A percentile compares a stretch with the other conserved stretches of the same genome.
phyloP scores from a whole-genome alignment of 2,888 invertebrate species.

The Horisme vitalbata region DNA sequence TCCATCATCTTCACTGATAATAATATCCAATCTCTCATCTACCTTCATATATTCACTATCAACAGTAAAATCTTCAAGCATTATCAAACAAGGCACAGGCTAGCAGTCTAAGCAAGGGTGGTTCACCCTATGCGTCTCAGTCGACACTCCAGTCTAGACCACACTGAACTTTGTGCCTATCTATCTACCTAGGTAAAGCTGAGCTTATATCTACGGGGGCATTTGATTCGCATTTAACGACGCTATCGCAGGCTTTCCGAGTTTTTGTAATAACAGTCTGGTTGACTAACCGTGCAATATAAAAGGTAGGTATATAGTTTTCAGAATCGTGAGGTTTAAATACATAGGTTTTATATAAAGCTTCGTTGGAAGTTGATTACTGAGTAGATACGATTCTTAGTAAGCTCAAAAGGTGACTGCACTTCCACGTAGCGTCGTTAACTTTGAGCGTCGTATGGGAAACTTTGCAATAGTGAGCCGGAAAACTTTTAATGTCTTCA shows the following conservation, averaged over 20 bases:
- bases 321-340: slow-evolving; percentile 9
- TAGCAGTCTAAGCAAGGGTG: slow-evolving; percentile 17
- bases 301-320: slow-evolving; percentile 12
- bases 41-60: slow-evolving; percentile 17
- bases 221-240: slow-evolving; percentile 30
- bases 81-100: slow-evolving; percentile 10
- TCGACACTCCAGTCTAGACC: slow-evolving; percentile 36
- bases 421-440: slow-evolving; percentile 60
- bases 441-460: slow-evolving; percentile 50
- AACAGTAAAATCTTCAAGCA: slow-evolving; percentile 10
- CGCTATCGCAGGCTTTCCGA: slow-evolving; percentile 23
- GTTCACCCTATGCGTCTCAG: slow-evolving; percentile 32
- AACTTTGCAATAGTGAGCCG: slow-evolving; percentile 54
- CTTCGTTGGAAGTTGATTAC: slow-evolving; percentile 15
- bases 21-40: slow-evolving; percentile 11
- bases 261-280: slow-evolving; percentile 19
- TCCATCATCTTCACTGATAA: slow-evolving; percentile 19
- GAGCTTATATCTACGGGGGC: slow-evolving; percentile 23
- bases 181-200: slow-evolving; percentile 20
- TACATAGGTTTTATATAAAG: slow-evolving; percentile 9
- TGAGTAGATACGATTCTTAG: slow-evolving; percentile 23
- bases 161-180: slow-evolving; percentile 17
- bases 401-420: slow-evolving; percentile 64
- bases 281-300: slow-evolving; percentile 12
- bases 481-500: slow-evolving; percentile 50